Conservation (phyloP, 2,797 vertebrate species). For the Acanthurus tractus region DNA sequence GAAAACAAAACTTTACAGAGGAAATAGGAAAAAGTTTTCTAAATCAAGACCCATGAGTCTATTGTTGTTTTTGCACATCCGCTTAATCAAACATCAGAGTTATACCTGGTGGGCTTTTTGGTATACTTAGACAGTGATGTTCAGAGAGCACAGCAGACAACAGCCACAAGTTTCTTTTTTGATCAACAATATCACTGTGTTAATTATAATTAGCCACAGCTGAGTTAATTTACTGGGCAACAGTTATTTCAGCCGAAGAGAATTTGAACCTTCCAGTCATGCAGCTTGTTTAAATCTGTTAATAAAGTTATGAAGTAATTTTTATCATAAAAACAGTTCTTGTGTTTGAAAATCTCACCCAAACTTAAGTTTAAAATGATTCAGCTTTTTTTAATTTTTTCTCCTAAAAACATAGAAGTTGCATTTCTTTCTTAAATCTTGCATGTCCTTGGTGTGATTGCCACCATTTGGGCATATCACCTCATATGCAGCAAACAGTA, state of each 20-base stretch:
- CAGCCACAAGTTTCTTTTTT: neutral
- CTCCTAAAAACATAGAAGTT: neutral
- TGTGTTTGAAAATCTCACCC: neutral
- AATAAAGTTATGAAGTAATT: no score
- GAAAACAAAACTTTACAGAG: neutral
- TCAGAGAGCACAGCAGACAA: neutral
- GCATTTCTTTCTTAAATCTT: neutral
- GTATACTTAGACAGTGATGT: neutral
- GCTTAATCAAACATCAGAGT: neutral
- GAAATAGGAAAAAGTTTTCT: no score
- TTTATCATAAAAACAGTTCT: neutral
- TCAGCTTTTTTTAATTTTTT: neutral
- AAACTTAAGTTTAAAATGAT: neutral
- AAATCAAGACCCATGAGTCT: neutral
- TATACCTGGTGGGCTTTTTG: neutral
- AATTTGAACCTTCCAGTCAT: constrained; percentile 1
- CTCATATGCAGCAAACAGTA: constrained; percentile 73
- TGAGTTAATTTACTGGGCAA: neutral
- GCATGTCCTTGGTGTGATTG: constrained; percentile 22
- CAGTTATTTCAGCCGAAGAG: neutral
- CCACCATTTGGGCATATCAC: constrained; percentile 77
- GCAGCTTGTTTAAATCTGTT: neutral
- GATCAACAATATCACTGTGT: neutral
- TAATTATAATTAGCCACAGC: neutral
- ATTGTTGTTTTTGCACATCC: neutral